Evolutionary conservation across 2,888 invertebrate genomes (phyloP), one percentile per base, ranked within the genome.

Genomic region (Myathropa florea): DNA sequence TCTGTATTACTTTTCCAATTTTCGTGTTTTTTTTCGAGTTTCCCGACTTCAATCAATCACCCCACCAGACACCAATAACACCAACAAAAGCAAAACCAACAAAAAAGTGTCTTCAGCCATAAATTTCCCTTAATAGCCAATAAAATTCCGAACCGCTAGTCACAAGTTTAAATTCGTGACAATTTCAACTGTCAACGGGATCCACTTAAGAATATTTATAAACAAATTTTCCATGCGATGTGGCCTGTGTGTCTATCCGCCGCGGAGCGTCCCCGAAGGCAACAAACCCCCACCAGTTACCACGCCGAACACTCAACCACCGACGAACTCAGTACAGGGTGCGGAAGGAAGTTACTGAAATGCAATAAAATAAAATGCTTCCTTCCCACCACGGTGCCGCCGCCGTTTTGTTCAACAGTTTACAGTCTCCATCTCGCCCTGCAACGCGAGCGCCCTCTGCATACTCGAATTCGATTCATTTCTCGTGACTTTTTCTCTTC

Each of bases 121-220:
- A 86, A 86, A 86, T 86, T 86, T 71, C 73, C 39, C 36, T 86
- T 86, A 86, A 86, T 86, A 83, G 86, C 83, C 86, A 86, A 86
- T 86, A 83, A 86, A 86, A 83, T 79, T 86, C 83, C 59, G 77
- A 78, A 82, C 77, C 82, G 64, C 85, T 71, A 77, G 82, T 78
- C 82, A 65, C 71, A 79, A 86, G 78, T 86, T 86, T 86, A 86
- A 86, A 86, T 83, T 86, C 75, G 83, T 86, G 86, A 83, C 83
- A 86, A 86, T 86, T 86, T 71, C 78, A 75, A 83, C 86, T 86
- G 86, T 86, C 86, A 83, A 83, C 86, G 83, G 82, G 75, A 86
- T 86, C 86, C 86, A 86, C 83, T 86, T 86, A 86, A 86, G 86
- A 79, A 83, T 83, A 86, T 86, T 86, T 86, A 86, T 86, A 86